Conservation (phyloP, 2,113 vertebrate species). For the Todiramphus chloris region DNA sequence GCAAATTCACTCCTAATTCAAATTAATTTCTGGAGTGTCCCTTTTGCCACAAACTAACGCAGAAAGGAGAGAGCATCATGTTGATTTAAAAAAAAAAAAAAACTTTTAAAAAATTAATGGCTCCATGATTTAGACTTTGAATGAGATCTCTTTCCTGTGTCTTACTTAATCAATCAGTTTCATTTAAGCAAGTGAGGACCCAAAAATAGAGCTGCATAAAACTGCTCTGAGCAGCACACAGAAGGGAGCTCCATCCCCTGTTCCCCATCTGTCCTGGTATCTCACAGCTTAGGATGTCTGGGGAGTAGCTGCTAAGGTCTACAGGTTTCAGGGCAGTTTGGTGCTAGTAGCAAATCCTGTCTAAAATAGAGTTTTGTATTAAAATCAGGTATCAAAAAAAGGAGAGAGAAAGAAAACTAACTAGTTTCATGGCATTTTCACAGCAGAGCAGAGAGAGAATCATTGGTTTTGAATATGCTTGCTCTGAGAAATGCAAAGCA, state of each 20-base stretch:
- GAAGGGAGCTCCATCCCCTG: not conserved
- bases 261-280: not conserved
- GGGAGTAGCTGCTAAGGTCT: not conserved
- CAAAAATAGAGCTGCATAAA: not conserved
- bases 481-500: not conserved
- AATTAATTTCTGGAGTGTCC: not conserved
- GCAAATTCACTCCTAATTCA: not conserved
- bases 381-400: not conserved
- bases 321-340: not conserved
- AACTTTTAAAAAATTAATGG: not conserved
- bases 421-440: not conserved
- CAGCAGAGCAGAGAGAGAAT: not conserved
- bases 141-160: not conserved
- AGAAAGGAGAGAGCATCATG: not conserved
- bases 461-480: not conserved
- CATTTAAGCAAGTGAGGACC: not conserved
- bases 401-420: not conserved
- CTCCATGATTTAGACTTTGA: constrained; percentile 32
- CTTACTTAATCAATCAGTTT: constrained; percentile 42
- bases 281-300: not conserved
- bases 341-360: not conserved
- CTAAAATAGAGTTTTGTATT: not conserved
- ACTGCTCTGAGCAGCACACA: accelerated
- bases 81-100: not conserved
- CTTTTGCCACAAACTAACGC: not conserved